Conservation (phyloP, 2,797 vertebrate species). For the Synanceia verrucosa region DNA sequence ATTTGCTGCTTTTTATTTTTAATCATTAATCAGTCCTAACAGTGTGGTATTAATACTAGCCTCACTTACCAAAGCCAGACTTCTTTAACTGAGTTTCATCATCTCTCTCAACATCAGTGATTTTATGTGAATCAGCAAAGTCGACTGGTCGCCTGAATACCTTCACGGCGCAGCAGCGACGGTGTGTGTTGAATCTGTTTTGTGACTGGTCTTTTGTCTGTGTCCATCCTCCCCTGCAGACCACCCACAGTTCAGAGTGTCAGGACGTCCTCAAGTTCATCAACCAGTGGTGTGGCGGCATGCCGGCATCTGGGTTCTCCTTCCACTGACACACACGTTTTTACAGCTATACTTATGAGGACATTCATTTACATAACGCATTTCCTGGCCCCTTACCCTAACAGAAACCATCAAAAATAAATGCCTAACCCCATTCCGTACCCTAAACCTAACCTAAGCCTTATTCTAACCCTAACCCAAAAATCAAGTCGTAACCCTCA, state of each 20-base stretch:
- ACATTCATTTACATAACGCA: too few relatives aligned
- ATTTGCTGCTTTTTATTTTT: too few relatives aligned
- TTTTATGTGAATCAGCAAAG: slow-evolving; percentile 13
- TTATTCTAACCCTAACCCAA: too few relatives aligned
- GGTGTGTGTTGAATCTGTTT: neutral
- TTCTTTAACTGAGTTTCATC: slow-evolving; percentile 55
- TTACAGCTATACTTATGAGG: too few relatives aligned
- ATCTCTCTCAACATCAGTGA: slow-evolving; percentile 10
- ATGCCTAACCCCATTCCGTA: too few relatives aligned
- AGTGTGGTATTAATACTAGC: neutral
- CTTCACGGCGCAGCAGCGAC: neutral
- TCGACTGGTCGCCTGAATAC: neutral
- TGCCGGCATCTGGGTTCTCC: slow-evolving; percentile 90
- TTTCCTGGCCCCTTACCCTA: too few relatives aligned
- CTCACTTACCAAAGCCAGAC: slow-evolving; percentile 10
- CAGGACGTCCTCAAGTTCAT: slow-evolving; percentile 96
- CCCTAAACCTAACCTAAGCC: too few relatives aligned
- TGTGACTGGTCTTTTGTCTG: slow-evolving; percentile 25
- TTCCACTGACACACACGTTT: slow-evolving; percentile 83
- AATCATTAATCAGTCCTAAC: too few relatives aligned
- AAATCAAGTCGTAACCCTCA: too few relatives aligned
- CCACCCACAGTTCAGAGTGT: slow-evolving; percentile 92
- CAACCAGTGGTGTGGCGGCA: slow-evolving; percentile 91
- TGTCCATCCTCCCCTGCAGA: slow-evolving; percentile 77
- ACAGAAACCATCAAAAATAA: too few relatives aligned